Percentiles rank a stretch among this genome's conserved stretches.
phyloP scores from a whole-genome alignment of 2,888 invertebrate genomes.

The Crepidodera aurea region DNA sequence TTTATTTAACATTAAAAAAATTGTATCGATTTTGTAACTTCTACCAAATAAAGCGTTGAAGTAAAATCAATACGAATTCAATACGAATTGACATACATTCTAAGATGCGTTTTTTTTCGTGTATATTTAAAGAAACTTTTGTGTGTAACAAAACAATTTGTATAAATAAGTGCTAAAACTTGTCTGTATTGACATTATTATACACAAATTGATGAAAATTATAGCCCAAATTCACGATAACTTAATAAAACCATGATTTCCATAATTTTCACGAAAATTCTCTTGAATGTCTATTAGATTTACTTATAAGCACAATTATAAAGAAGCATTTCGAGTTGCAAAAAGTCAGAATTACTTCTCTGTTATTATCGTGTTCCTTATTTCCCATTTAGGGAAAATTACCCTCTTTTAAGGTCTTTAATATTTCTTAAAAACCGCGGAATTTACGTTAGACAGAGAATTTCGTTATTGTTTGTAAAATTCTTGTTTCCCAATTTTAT shows the following conservation, averaged over 20 bases:
- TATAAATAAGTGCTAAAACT: no score
- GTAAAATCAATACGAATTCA: no score
- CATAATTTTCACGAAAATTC: not conserved
- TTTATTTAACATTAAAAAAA: no score
- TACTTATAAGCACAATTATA: not conserved
- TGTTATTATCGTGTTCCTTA: conserved; percentile 14
- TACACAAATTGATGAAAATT: no score
- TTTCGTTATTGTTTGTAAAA: conserved; percentile 10
- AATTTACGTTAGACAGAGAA: conserved; percentile 14
- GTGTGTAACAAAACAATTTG: no score
- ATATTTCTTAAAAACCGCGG: conserved; percentile 4
- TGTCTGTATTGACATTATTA: no score
- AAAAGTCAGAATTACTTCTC: conserved; percentile 3
- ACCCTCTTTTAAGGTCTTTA: conserved; percentile 14
- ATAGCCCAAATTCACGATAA: not conserved
- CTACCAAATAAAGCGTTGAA: no score
- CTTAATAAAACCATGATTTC: not conserved
- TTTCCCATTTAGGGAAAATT: conserved; percentile 11
- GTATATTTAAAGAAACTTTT: no score
- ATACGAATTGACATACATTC: no score
- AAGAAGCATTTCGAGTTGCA: not conserved
- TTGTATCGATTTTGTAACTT: no score
- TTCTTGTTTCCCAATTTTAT: conserved; percentile 17
- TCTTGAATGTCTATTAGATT: not conserved
- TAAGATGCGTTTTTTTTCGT: no score